Percentiles rank a stretch among this genome's conserved stretches.
These are phyloP conservation scores for Hippocampus abdominalis DNA, from an alignment of 2,113 vertebrate species.

Conservation along the genomic window DNA sequence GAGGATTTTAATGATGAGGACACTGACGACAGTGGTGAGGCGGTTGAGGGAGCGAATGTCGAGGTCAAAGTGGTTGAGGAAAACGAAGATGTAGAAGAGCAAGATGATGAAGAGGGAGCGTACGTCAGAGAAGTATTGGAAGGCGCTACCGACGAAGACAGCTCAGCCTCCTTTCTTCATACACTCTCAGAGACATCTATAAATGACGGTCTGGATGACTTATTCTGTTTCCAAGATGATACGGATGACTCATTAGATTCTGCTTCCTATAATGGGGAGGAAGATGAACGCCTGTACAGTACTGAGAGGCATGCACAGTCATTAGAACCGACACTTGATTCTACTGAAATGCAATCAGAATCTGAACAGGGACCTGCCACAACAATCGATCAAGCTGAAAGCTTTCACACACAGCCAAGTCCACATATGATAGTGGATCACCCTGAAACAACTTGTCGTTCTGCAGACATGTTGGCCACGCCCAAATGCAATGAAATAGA, in stretches of 20 bases:
- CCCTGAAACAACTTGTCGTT: conserved; percentile 3
- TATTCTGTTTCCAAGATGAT: conserved; percentile 89
- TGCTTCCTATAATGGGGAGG: conserved; percentile 84
- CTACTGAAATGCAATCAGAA: conserved; percentile 20
- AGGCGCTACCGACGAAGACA: conserved; percentile 78
- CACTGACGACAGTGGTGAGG: conserved; percentile 23
- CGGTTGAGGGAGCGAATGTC: conserved; percentile 65
- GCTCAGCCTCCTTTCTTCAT: conserved; percentile 86
- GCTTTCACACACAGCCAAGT: conserved; percentile 11
- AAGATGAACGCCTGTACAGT: conserved; percentile 83
- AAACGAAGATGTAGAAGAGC: conserved; percentile 32
- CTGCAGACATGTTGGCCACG: conserved; percentile 14
- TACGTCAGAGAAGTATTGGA: conserved; percentile 49
- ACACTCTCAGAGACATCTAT: conserved; percentile 92
- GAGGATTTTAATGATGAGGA: not conserved
- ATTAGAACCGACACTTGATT: conserved; percentile 43
- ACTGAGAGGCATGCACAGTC: conserved; percentile 81
- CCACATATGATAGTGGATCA: conserved; percentile 11
- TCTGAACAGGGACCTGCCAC: conserved; percentile 9
- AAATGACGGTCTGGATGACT: conserved; percentile 85
- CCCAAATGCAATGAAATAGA: not conserved
- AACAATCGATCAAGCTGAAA: conserved; percentile 24
- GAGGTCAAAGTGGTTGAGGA: conserved; percentile 70
- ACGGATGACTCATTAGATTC: conserved; percentile 90
- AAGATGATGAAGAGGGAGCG: conserved; percentile 33